Base-by-base conservation (phyloP, 1,140 invertebrate genomes). In the Condylostylus longicornis region DNA sequence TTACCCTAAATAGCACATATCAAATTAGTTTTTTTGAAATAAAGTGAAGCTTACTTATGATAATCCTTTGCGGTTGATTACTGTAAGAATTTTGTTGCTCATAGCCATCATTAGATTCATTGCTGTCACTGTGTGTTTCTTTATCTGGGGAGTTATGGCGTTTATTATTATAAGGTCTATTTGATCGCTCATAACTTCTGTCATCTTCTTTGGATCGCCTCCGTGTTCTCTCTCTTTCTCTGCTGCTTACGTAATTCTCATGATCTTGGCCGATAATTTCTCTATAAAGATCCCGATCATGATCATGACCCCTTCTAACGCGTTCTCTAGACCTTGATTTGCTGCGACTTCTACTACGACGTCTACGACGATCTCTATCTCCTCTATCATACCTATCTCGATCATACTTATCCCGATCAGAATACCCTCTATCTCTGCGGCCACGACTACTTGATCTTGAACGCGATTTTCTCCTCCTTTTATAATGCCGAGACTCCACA, bases 21-120 rank as follows among this genome's bases (percentile, higher is more conserved):
- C 5, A 13, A 6, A 6, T 13, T 5, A 30, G 15, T 30, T 15
- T 6, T 15, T 6, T 6, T 5, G 15, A 13, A 15, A 30, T 13
- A 10, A 8, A 7, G 5, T 33, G 8, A 18, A 18, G 10, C 15
- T 33, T 33, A 5, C 6, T 7, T 33, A n/a, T 0, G 6, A 17
- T 14, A 65, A 79, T 27, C 9, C 45, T 37, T 18, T 54, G 45
- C 18, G 29, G 35, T 9, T 42, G 35, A 18, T 14, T 27, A 23
- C 33, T 35, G 14, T 30, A 35, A 8, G 44, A 65, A 2, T 41
- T 37, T 19, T 57, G 48, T 40, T 54, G 48, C 19, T 54, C 64
- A 37, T 68, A 66, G 31, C 52, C 48, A 31, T 65, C 63, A 14
- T 35, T 32, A 13, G 36, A 27, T 15, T 38, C 32, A 10, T 35